These are phyloP conservation scores for Anthoptus insignis DNA, from an alignment of 2,888 invertebrate species.

Conservation along the genomic window DNA sequence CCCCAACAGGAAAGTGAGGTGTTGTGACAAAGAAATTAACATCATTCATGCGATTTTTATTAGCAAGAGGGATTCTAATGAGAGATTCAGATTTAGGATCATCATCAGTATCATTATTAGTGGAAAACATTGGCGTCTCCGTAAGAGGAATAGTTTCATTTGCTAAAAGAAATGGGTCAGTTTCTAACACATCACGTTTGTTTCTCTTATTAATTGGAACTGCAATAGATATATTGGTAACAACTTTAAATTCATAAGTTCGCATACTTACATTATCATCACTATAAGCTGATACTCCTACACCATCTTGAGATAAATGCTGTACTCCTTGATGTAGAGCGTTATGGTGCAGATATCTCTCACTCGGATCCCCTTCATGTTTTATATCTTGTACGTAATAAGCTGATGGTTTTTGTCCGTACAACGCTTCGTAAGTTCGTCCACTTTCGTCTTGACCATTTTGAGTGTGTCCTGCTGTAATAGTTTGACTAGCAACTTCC, in stretches of 20 bases:
- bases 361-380: conserved; percentile 56
- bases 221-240: conserved; percentile 33
- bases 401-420: conserved; percentile 54
- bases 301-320: conserved; percentile 73
- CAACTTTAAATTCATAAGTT: conserved; percentile 29
- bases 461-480: conserved; percentile 55
- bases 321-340: conserved; percentile 67
- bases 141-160: conserved; percentile 50
- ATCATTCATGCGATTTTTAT: conserved; percentile 50
- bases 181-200: conserved; percentile 60
- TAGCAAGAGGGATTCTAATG: conserved; percentile 52
- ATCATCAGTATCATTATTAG: conserved; percentile 43
- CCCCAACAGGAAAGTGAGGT: conserved; percentile 61
- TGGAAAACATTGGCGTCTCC: conserved; percentile 28
- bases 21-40: conserved; percentile 57
- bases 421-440: conserved; percentile 58
- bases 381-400: conserved; percentile 48
- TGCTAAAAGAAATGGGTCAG: conserved; percentile 61
- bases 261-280: conserved; percentile 77
- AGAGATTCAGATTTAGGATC: conserved; percentile 59
- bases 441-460: conserved; percentile 50
- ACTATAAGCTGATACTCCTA: conserved; percentile 72
- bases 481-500: conserved; percentile 65
- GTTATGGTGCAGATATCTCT: conserved; percentile 68
- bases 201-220: conserved; percentile 45